Percentiles rank a stretch among this genome's conserved stretches.
Conservation (phyloP, 2,797 vertebrate species). For the Poecile montanus region DNA sequence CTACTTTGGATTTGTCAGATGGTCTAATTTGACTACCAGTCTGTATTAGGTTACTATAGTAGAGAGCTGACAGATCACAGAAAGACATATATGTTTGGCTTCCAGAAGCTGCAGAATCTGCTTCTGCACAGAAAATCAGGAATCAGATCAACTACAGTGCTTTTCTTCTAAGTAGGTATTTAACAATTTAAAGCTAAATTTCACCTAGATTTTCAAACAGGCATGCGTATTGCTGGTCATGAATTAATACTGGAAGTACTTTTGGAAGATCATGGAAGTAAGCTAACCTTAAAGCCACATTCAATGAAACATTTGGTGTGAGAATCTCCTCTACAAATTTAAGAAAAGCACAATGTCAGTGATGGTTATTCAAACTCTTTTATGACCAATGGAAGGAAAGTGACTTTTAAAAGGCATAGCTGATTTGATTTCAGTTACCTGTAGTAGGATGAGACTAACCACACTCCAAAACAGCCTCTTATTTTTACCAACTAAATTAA, state of each 20-base stretch:
- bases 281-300: neutral
- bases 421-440: neutral
- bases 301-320: neutral
- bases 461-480: neutral
- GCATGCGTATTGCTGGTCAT: neutral
- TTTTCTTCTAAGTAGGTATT: neutral
- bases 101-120: neutral
- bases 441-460: neutral
- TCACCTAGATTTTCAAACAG: neutral
- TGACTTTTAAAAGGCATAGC: neutral
- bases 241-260: neutral
- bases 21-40: neutral
- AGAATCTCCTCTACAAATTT: neutral
- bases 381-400: neutral
- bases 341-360: neutral
- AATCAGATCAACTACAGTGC: neutral
- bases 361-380: neutral
- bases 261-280: neutral
- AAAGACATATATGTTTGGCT: neutral
- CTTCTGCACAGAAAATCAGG: neutral
- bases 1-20: neutral
- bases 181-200: neutral
- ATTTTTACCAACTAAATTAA: neutral
- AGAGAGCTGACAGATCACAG: neutral
- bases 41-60: neutral